Evolutionary conservation across 2,888 invertebrate genomes (phyloP).

Genomic region (Plutella xylostella): DNA sequence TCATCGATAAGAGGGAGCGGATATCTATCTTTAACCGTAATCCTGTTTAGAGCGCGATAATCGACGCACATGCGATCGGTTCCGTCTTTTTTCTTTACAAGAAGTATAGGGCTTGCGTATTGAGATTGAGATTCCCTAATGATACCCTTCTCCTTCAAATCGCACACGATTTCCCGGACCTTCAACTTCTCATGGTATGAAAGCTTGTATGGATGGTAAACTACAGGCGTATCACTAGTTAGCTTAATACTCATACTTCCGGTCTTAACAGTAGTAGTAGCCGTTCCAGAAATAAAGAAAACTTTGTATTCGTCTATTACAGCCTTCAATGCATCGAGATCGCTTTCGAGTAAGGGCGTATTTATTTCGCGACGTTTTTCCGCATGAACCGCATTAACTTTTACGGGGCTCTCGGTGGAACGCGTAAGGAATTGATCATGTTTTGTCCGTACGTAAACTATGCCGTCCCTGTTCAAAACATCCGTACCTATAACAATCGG

Average conservation of each 20-base stretch:
- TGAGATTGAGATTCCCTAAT: slow-evolving; percentile 25
- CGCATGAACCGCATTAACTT: neutral
- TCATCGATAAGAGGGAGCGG: slow-evolving; percentile 8
- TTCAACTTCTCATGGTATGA: slow-evolving; percentile 23
- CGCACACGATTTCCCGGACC: slow-evolving; percentile 20
- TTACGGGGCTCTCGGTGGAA: neutral
- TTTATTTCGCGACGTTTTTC: neutral
- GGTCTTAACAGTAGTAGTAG: slow-evolving; percentile 10
- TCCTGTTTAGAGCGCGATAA: slow-evolving; percentile 6
- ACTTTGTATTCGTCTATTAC: too few species aligned
- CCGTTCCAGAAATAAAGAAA: too few species aligned
- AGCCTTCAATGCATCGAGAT: too few species aligned
- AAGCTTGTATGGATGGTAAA: slow-evolving; percentile 21
- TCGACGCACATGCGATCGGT: slow-evolving; percentile 17
- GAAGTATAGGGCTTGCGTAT: slow-evolving; percentile 24
- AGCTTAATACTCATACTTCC: slow-evolving; percentile 14
- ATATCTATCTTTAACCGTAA: neutral
- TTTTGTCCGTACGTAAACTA: too few species aligned
- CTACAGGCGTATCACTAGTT: slow-evolving; percentile 4
- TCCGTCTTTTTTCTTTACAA: slow-evolving; percentile 26
- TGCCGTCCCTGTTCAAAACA: too few species aligned
- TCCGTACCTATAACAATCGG: too few species aligned
- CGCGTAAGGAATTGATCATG: too few species aligned
- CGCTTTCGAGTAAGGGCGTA: too few species aligned
- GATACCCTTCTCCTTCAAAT: slow-evolving; percentile 24